Evolutionary conservation across 2,113 vertebrate genomes (phyloP).

Genomic region (Hemichromis elongatus): DNA sequence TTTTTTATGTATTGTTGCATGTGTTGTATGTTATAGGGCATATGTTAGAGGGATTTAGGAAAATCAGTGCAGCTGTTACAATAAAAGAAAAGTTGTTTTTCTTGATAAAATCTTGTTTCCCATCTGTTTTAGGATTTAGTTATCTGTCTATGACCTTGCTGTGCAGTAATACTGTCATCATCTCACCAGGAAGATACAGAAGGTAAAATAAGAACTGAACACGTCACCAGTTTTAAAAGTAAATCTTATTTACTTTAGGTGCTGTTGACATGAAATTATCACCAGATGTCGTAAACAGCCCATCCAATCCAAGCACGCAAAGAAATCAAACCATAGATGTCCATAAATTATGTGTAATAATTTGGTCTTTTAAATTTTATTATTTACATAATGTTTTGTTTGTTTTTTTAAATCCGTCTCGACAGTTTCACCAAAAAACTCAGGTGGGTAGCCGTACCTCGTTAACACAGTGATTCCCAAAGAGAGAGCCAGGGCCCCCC

Average conservation of each 20-base stretch:
- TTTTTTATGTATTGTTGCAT: neutral
- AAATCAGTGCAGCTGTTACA: neutral
- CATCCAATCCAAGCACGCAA: neutral
- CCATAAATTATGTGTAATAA: neutral
- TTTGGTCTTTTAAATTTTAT: fast-evolving
- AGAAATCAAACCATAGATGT: neutral
- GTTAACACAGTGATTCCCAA: neutral
- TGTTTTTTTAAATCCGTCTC: too few species aligned
- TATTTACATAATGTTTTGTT: neutral
- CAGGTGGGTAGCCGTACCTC: neutral
- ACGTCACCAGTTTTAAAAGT: neutral
- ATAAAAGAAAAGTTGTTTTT: neutral
- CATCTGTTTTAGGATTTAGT: neutral
- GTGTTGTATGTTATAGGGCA: neutral
- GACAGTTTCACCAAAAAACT: neutral
- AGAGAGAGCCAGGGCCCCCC: neutral
- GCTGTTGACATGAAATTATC: neutral
- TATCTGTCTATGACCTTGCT: neutral
- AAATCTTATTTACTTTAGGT: neutral
- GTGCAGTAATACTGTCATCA: neutral
- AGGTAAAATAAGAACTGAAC: neutral
- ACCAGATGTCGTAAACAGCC: neutral
- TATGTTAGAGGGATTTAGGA: neutral
- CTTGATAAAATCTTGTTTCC: neutral
- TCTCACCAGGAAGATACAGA: neutral